Evolutionary conservation across 2,113 vertebrate genomes (phyloP).

Genomic region (Acrocephalus kingi): DNA sequence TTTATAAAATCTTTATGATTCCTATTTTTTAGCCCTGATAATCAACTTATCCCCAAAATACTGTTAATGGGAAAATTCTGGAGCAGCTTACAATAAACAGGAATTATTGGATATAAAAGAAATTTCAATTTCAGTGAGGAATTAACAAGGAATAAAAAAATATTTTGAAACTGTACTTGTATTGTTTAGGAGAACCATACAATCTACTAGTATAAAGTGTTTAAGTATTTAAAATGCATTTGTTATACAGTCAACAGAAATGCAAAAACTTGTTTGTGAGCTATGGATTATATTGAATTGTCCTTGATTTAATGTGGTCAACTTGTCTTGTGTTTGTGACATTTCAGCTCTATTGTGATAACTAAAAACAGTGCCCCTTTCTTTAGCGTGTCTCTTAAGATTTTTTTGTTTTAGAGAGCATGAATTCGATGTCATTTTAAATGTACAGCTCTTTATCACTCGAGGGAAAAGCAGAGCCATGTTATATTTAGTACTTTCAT

Average conservation of each 20-base stretch:
- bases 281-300: not conserved
- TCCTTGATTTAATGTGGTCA: conserved; percentile 24
- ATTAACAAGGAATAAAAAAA: not conserved
- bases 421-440: conserved; percentile 90
- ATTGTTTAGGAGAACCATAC: not conserved
- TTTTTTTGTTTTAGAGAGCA: conserved; percentile 79
- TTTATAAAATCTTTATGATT: not conserved
- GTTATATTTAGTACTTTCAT: conserved; percentile 96
- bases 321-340: conserved; percentile 30
- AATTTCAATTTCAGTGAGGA: not conserved
- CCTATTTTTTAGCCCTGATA: not conserved
- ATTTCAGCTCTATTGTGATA: conserved; percentile 45
- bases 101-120: not conserved
- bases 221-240: not conserved
- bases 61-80: not conserved
- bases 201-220: not conserved
- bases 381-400: conserved; percentile 61
- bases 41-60: not conserved
- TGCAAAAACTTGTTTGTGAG: not conserved
- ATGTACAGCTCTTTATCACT: conserved; percentile 93
- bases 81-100: not conserved
- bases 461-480: conserved; percentile 89
- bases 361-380: conserved; percentile 57
- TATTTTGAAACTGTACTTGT: not conserved
- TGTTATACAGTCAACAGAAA: not conserved